Evolutionary conservation across 2,797 vertebrate species (phyloP).

Genomic region (Graptemys geographica): DNA sequence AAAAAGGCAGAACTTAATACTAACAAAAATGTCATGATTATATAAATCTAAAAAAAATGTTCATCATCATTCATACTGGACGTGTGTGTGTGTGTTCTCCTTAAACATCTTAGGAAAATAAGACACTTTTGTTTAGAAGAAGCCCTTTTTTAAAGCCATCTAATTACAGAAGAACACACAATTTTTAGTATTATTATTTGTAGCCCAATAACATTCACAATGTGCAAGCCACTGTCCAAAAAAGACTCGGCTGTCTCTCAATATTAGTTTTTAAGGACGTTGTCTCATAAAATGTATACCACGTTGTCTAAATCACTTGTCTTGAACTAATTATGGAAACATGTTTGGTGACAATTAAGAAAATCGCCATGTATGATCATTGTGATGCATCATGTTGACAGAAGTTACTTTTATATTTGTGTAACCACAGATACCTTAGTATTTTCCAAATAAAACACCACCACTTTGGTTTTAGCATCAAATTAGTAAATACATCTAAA

Average conservation of each 20-base stretch:
- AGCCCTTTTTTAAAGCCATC: not conserved
- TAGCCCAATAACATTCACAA: not conserved
- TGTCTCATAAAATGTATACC: slow-evolving; percentile 41
- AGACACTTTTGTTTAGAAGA: not conserved
- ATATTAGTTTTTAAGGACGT: slow-evolving; percentile 49
- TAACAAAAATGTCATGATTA: not conserved
- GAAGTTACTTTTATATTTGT: slow-evolving; percentile 43
- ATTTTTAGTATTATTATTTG: slow-evolving; percentile 13
- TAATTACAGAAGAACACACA: not conserved
- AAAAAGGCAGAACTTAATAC: not conserved
- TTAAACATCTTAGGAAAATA: not conserved
- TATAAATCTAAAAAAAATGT: slow-evolving; percentile 8
- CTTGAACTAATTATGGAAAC: slow-evolving; percentile 77
- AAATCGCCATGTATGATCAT: slow-evolving; percentile 46
- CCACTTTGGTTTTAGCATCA: not conserved
- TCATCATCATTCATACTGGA: not conserved
- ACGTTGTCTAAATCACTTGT: slow-evolving; percentile 47
- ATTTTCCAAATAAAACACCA: not conserved
- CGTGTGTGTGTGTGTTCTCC: not conserved
- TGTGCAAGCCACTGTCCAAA: slow-evolving; percentile 49
- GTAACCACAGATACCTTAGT: not conserved
- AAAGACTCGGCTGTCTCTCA: not conserved
- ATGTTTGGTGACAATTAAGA: slow-evolving; percentile 71
- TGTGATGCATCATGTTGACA: slow-evolving; percentile 38
- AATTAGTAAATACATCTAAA: not conserved